Base-by-base conservation (phyloP, 2,888 invertebrate genomes). In the Dorcus hopei region DNA sequence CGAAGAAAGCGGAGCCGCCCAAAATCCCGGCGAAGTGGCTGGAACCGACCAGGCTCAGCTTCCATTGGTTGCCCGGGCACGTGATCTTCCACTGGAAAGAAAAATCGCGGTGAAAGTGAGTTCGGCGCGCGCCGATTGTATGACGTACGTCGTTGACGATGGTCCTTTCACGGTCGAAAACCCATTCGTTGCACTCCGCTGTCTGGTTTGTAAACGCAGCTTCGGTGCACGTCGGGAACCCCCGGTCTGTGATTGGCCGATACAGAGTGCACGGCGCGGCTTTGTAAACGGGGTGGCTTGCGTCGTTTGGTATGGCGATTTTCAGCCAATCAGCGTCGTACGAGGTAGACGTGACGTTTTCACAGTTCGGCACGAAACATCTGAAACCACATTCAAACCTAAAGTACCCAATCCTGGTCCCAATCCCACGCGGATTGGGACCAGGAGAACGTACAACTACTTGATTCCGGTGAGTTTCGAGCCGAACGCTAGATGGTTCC, bases 1-100 rank as follows among this genome's bases (percentile, higher is more conserved):
- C 86, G 61, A 83, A 83, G 1, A 82, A 47, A 6, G 83, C 82
- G 6, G 86, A 84, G 26, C 87, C 87, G 48, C 83, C 75, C 39
- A 87, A 81, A 47, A 86, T 81, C 1, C 87, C 87, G 9, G 83
- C 82, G 74, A 86, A 86, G 74, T 87, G 86, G 52, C 82, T 76
- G 0, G 84, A 84, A 9, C 86, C 86, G 9, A 86, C 82, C 45
- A 85, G 73, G 0, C 86, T 84, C 53, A 86, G 70, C 70, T 82
- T 84, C 84, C 85, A 85, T 57, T 82, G 80, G 63, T 85, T 85
- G 64, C 85, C 83, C 38, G 79, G 70, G 67, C 87, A 87, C 2
- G 84, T 84, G 48, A 87, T 76, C 23, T 80, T 74, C 82, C 84
- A 87, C 82, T 85, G 68, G 58, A n/a, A n/a, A n/a, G n/a, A n/a